Conservation (phyloP, 2,113 vertebrate genomes). For the Acrocephalus arundinaceus region DNA sequence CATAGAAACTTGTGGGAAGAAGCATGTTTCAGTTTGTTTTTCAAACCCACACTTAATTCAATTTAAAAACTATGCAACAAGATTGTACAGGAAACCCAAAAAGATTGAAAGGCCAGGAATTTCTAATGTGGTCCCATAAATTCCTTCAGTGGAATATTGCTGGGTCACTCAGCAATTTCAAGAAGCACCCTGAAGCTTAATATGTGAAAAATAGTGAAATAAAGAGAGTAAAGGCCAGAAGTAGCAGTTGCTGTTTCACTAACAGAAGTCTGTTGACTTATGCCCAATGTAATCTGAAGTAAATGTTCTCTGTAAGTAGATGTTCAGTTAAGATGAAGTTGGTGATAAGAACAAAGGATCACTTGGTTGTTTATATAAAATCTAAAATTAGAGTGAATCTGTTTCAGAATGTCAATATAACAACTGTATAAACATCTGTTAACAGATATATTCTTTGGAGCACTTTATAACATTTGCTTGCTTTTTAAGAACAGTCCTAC, state of each 20-base stretch:
- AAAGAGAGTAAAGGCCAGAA: background rate
- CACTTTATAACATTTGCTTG: background rate
- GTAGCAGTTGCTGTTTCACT: background rate
- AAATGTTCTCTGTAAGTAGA: background rate
- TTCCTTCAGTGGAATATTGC: background rate
- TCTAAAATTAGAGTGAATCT: background rate
- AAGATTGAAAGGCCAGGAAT: background rate
- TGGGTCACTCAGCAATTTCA: background rate
- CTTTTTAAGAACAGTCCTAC: background rate
- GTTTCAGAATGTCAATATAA: background rate
- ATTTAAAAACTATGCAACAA: slow-evolving; percentile 10
- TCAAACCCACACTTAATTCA: background rate
- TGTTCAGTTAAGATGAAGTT: background rate
- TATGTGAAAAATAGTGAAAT: background rate
- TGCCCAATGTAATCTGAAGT: background rate
- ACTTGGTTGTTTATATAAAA: background rate
- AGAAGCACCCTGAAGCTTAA: background rate
- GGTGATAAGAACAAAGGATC: background rate
- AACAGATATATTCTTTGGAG: background rate
- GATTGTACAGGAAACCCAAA: slow-evolving; percentile 13
- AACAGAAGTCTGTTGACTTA: background rate
- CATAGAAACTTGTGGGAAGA: slow-evolving; percentile 15
- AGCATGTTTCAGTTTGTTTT: slow-evolving; percentile 22
- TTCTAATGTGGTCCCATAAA: background rate
- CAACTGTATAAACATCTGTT: slow-evolving; percentile 5